Percentiles rank a stretch among this genome's conserved stretches.
Evolutionary conservation across 2,797 vertebrate species (phyloP).

Genomic region (Silurus aristotelis): DNA sequence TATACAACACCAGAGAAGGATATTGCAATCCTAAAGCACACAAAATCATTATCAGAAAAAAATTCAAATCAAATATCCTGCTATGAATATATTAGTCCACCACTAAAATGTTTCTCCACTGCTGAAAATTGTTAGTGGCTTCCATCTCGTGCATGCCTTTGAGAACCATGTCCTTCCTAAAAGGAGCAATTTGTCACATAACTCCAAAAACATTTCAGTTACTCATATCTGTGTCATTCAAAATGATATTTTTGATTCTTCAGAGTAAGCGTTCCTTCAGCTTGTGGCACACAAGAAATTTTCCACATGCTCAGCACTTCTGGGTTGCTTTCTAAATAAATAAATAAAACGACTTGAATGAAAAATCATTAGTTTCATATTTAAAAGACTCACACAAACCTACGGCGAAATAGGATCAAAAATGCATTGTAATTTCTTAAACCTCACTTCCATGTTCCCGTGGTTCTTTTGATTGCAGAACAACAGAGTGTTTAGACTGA

Average conservation of each 20-base stretch:
- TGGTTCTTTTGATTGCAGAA: not conserved
- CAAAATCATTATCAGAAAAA: not conserved
- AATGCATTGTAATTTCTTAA: not conserved
- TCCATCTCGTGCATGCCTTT: not conserved
- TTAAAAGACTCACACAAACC: not conserved
- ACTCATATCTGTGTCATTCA: not conserved
- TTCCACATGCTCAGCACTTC: not conserved
- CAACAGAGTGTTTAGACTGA: conserved; percentile 16
- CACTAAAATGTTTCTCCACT: not conserved
- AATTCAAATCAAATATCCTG: not conserved
- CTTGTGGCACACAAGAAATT: not conserved
- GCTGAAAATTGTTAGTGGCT: not conserved
- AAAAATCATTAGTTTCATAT: not conserved
- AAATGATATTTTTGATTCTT: not conserved
- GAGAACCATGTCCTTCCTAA: not conserved
- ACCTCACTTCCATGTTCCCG: not conserved
- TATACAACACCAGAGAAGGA: not conserved
- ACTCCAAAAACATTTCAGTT: conserved; percentile 1
- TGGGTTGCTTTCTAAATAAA: not conserved
- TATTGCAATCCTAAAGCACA: not conserved
- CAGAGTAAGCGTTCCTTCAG: not conserved
- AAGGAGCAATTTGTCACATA: not conserved
- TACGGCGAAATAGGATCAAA: not conserved
- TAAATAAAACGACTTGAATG: not conserved
- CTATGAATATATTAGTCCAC: not conserved